Conservation (phyloP, 2,888 invertebrate genomes). For the Nycteola revayana region DNA sequence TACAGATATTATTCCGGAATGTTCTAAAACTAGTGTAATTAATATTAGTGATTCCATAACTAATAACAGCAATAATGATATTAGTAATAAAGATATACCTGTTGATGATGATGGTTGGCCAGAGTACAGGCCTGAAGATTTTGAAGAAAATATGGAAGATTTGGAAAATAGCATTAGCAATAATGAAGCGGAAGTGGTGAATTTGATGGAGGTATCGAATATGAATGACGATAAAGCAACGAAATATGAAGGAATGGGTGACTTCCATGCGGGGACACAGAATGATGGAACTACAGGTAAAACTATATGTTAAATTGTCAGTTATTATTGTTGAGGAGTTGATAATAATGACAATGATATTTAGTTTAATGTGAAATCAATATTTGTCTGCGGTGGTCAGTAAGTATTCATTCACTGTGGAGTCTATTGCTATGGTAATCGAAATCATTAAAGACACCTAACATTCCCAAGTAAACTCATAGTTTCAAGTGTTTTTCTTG, state of each 20-base stretch:
- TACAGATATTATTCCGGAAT: conserved; percentile 39
- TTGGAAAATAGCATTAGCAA: conserved; percentile 11
- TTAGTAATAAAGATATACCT: conserved; percentile 45
- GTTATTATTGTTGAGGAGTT: no score
- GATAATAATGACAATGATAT: no score
- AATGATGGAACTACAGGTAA: conserved; percentile 86
- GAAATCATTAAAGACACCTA: no score
- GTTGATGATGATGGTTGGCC: conserved; percentile 83
- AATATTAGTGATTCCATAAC: conserved; percentile 52
- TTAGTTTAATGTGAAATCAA: not conserved
- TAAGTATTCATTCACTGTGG: no score
- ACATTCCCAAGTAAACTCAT: no score
- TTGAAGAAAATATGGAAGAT: conserved; percentile 54
- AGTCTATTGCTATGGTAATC: no score
- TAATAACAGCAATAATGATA: conserved; percentile 38
- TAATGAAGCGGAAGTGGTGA: conserved; percentile 38
- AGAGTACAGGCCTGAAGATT: conserved; percentile 73
- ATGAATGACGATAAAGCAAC: conserved; percentile 32
- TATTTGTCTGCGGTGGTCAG: not conserved
- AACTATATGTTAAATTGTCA: not conserved
- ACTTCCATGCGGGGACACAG: conserved; percentile 82
- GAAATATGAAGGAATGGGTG: conserved; percentile 74
- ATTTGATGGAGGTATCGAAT: conserved; percentile 52
- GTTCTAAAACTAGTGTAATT: conserved; percentile 38
- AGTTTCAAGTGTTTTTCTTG: no score